Base-by-base conservation (phyloP, 2,797 vertebrate genomes). In the Darevskia mixta region DNA sequence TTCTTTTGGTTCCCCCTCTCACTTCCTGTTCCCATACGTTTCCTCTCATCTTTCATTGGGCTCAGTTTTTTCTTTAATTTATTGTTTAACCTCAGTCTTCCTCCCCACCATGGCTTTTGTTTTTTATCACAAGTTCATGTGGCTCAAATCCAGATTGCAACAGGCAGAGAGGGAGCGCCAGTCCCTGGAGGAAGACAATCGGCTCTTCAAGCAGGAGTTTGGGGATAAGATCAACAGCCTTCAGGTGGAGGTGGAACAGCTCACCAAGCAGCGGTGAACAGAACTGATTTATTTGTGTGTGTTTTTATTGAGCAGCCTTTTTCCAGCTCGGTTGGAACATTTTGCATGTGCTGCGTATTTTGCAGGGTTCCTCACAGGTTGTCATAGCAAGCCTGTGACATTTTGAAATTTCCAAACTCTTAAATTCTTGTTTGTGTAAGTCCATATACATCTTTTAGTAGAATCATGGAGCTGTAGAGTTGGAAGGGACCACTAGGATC, bases 221-320 rank as follows among this genome's bases (percentile, higher is more conserved):
- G 99, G 99, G 77, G 99, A 99, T 96, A 99, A 99, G 97, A 99
- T 99, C 89, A 97, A 98, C 96, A 98, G 98, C 94, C 98, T 99
- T 87, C 98, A 99, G 97, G 95, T 95, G 73, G 97, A 99, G 97
- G 97, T 98, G 97, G 98, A 99, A 90, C 97, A 96, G 91, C 98
- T 99, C 93, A 97, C 90, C 92, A 98, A 92, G 95, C 98, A 98
- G 95, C 98, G 98, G 99, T 99, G 97, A 98, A 95, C 83, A 94
- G 82, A 79, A 71, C 89, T 67, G 41, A 76, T 41, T 80, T 91
- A 95, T 91, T 43, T 89, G 69, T 73, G 4, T 89, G 83, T 83
- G 23, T 55, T n/a, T 38, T 66, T 27, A 5, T 1, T 11, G 77
- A 20, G 35, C 41, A 20, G 0, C 20, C 58, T 76, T 61, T 79